Conservation (phyloP, 2,797 vertebrate genomes). For the Pelodytes ibericus region DNA sequence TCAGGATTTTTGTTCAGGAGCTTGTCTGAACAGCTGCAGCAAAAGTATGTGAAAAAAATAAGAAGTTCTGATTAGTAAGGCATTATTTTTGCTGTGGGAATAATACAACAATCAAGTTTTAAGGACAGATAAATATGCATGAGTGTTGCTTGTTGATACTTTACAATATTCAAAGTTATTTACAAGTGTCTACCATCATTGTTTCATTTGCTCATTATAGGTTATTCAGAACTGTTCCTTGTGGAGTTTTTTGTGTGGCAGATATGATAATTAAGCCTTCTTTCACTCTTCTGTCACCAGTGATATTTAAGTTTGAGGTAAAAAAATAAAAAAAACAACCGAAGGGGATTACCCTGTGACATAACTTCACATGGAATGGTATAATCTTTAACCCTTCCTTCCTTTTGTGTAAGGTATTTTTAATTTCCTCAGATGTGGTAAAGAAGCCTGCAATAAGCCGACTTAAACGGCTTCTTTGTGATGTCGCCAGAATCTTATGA, state of each 20-base stretch:
- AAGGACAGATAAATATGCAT: constrained; percentile 54
- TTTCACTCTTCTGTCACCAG: constrained; percentile 6
- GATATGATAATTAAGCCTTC: constrained; percentile 44
- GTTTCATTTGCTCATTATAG: constrained; percentile 49
- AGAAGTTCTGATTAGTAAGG: constrained; percentile 57
- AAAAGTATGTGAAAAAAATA: constrained; percentile 46
- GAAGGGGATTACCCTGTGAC: constrained; percentile 9
- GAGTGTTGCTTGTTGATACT: constrained; percentile 19
- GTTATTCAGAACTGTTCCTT: constrained; percentile 34
- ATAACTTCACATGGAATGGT: neutral
- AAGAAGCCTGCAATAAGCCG: no score
- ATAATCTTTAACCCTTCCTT: no score
- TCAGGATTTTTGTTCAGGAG: constrained; percentile 49
- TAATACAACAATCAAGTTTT: constrained; percentile 57
- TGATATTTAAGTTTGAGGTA: constrained; percentile 22
- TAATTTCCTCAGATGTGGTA: no score
- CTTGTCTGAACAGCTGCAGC: constrained; percentile 44
- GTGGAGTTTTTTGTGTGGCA: constrained; percentile 12
- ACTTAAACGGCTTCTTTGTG: no score
- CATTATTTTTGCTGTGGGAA: constrained; percentile 54
- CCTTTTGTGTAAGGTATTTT: no score
- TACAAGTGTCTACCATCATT: constrained; percentile 45
- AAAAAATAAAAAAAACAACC: constrained; percentile 1
- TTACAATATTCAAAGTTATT: constrained; percentile 17
- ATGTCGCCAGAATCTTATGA: no score